A percentile compares a stretch with the other conserved stretches of the same genome.
Evolutionary conservation across 2,113 vertebrate species (phyloP).

Genomic region (Hippopotamus amphibius): DNA sequence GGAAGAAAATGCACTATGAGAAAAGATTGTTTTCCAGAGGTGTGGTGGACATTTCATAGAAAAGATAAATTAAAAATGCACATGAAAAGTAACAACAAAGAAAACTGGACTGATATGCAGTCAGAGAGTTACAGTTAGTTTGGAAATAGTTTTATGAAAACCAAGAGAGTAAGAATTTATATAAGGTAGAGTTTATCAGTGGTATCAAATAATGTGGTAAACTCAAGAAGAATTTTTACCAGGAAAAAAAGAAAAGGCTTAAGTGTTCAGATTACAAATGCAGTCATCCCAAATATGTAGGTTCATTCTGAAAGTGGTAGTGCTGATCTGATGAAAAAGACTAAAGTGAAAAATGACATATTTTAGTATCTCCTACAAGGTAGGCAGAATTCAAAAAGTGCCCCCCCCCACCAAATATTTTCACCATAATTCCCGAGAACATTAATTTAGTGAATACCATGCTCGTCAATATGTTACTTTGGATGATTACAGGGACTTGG

Average conservation of each 20-base stretch:
- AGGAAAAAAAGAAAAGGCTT: background rate
- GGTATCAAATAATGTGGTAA: background rate
- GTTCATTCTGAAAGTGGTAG: background rate
- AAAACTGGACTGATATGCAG: background rate
- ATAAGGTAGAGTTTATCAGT: background rate
- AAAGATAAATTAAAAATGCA: background rate
- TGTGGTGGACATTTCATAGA: background rate
- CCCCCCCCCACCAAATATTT: accelerated
- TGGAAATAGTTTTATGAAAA: background rate
- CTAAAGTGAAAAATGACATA: background rate
- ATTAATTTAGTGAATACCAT: background rate
- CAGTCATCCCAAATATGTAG: background rate
- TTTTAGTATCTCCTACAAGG: background rate
- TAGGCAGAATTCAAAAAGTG: background rate
- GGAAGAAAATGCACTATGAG: background rate
- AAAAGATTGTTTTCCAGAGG: background rate
- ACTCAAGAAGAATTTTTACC: background rate
- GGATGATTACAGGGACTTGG: background rate
- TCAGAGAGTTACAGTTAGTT: background rate
- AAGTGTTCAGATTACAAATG: background rate
- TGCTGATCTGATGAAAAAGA: background rate
- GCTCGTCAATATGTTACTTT: background rate
- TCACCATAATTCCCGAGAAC: background rate
- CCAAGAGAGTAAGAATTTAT: background rate
- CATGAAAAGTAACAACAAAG: background rate